A percentile compares a stretch with the other conserved stretches of the same genome.
Evolutionary conservation across 2,797 vertebrate species (phyloP).

Genomic region (Sparus aurata): DNA sequence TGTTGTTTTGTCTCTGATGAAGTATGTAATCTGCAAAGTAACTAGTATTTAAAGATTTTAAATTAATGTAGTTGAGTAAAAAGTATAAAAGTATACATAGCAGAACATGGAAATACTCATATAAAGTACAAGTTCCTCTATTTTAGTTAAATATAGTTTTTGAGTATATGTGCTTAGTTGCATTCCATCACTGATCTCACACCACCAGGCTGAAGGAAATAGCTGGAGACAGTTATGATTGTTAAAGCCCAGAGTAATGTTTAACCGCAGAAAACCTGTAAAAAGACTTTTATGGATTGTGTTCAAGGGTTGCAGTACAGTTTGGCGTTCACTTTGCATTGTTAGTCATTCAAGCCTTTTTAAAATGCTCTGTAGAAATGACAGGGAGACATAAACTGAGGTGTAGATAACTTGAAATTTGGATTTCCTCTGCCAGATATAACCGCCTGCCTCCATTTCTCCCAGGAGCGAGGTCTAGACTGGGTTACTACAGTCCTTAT

Average conservation of each 20-base stretch:
- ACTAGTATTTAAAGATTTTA: no score
- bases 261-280: slow-evolving; percentile 34
- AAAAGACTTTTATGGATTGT: neutral
- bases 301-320: neutral
- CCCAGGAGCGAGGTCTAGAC: neutral
- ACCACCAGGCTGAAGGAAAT: neutral
- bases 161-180: no score
- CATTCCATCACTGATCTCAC: neutral
- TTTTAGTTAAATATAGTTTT: no score
- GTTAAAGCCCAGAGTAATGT: slow-evolving; percentile 50
- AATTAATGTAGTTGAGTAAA: no score
- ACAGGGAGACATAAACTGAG: neutral
- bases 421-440: neutral
- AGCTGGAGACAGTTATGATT: neutral
- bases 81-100: no score
- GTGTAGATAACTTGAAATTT: neutral
- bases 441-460: no score
- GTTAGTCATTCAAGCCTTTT: neutral
- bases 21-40: no score
- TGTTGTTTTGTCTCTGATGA: no score
- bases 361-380: neutral
- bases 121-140: no score
- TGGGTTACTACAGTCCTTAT: neutral
- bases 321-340: neutral
- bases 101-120: no score